A percentile compares a stretch with the other conserved stretches of the same genome.
Evolutionary conservation across 2,797 vertebrate species (phyloP).

Genomic region (Microtus californicus): DNA sequence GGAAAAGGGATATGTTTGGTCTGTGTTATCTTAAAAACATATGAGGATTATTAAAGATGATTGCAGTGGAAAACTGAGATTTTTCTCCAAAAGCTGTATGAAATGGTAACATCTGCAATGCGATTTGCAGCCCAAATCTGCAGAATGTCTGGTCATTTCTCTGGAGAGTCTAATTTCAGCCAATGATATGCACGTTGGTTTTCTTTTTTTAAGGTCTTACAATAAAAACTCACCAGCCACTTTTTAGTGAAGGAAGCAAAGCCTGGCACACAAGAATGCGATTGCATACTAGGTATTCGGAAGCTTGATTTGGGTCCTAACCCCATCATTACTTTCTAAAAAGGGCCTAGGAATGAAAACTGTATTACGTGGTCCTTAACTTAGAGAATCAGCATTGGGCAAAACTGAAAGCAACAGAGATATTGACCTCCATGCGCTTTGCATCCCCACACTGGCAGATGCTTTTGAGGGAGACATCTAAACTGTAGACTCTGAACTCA

Average conservation of each 20-base stretch:
- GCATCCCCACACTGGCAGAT: neutral
- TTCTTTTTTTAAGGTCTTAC: constrained; percentile 33
- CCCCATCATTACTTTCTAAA: constrained; percentile 77
- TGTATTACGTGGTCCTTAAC: constrained; percentile 78
- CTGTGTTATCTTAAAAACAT: constrained; percentile 60
- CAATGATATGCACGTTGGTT: constrained; percentile 29
- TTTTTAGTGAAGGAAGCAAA: constrained; percentile 76
- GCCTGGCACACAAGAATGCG: constrained; percentile 71
- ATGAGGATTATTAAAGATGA: constrained; percentile 63
- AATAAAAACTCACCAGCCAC: constrained; percentile 66
- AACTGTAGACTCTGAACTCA: neutral
- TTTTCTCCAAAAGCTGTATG: constrained; percentile 9
- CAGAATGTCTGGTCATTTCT: constrained; percentile 32
- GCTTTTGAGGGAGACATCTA: neutral
- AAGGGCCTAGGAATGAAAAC: constrained; percentile 79
- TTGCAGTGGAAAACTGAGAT: neutral
- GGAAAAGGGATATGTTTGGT: constrained; percentile 53
- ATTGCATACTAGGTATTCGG: constrained; percentile 77
- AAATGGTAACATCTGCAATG: neutral
- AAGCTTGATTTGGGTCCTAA: constrained; percentile 82
- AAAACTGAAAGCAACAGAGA: constrained; percentile 48
- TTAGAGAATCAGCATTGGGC: constrained; percentile 45
- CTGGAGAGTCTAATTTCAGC: constrained; percentile 48
- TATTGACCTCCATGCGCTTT: neutral
- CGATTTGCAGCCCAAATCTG: constrained; percentile 48